Percentiles rank a stretch among this genome's conserved stretches.
phyloP scores from a whole-genome alignment of 2,888 invertebrate genomes.

The Drosophila macrospina region DNA sequence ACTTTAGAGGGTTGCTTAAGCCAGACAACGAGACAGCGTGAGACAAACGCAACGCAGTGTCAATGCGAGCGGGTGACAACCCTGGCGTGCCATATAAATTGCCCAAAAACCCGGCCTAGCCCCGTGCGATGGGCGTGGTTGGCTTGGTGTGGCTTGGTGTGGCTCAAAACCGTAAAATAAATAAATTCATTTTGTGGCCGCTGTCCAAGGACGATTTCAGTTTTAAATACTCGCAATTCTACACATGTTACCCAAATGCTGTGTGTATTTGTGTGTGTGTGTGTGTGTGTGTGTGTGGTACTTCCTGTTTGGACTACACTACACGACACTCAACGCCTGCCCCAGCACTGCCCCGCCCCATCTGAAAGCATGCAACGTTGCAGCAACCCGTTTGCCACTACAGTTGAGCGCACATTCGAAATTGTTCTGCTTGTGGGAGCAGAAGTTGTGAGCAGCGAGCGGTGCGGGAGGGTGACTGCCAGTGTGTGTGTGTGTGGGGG shows the following conservation, averaged over 20 bases:
- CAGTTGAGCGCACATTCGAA: conserved; percentile 77
- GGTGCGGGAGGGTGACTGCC: neutral
- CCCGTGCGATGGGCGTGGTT: neutral
- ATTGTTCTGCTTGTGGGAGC: conserved; percentile 78
- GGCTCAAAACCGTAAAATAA: conserved; percentile 59
- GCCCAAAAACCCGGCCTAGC: conserved; percentile 22
- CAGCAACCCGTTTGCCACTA: conserved; percentile 63
- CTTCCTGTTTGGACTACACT: conserved; percentile 68
- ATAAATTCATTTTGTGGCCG: conserved; percentile 78
- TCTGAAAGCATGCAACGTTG: conserved; percentile 5
- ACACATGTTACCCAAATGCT: conserved; percentile 61
- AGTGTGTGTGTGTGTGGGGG: neutral
- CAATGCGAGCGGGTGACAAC: conserved; percentile 32
- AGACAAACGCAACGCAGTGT: conserved; percentile 20
- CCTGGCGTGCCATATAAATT: conserved; percentile 60
- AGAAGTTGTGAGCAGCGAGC: conserved; percentile 46
- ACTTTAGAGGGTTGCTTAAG: conserved; percentile 43
- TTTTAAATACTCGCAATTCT: conserved; percentile 70
- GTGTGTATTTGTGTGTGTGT: conserved; percentile 1
- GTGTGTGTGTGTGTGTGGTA: conserved; percentile 33
- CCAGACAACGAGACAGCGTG: too few species aligned
- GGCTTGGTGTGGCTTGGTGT: neutral
- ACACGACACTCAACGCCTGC: conserved; percentile 46
- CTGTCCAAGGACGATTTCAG: conserved; percentile 65
- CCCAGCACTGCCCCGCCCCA: neutral